Percentiles rank a stretch among this genome's conserved stretches.
phyloP scores from a whole-genome alignment of 2,797 vertebrate genomes.

The Lepus townsendii region DNA sequence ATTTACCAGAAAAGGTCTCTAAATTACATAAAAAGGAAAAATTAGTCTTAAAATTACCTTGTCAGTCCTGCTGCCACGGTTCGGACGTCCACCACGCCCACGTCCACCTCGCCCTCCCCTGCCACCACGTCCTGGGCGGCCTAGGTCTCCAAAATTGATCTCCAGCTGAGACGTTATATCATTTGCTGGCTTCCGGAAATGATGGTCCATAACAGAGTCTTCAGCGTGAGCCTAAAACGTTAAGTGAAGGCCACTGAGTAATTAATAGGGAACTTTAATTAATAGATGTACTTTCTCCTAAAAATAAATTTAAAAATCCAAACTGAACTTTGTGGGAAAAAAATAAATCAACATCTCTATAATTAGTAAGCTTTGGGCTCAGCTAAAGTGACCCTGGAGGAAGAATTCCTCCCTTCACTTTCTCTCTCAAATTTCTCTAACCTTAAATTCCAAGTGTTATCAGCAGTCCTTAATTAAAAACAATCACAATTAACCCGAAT shows the following conservation, averaged over 20 bases:
- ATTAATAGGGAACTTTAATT: constrained; percentile 11
- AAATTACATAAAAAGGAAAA: background rate
- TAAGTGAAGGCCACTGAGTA: background rate
- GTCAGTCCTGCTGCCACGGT: constrained; percentile 94
- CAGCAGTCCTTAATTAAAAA: background rate
- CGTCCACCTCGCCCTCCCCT: constrained; percentile 92
- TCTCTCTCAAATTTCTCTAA: background rate
- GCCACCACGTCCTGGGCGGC: constrained; percentile 97
- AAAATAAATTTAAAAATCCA: background rate
- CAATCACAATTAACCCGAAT: constrained; percentile 16
- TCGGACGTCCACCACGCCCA: constrained; percentile 91
- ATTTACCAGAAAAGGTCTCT: background rate
- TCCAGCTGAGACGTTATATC: constrained; percentile 99
- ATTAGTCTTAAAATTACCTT: constrained; percentile 90
- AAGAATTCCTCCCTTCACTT: background rate
- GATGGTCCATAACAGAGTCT: constrained; percentile 95
- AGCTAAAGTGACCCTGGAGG: background rate
- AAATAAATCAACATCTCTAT: background rate
- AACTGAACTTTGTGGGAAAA: background rate
- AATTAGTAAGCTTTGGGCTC: background rate
- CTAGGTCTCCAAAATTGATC: constrained; percentile 99
- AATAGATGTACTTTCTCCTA: background rate
- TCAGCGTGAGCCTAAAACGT: constrained; percentile 90
- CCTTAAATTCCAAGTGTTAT: background rate
- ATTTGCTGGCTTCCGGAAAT: constrained; percentile 99